Conservation (phyloP, 2,888 invertebrate species). For the Stenolophus ochropezus region DNA sequence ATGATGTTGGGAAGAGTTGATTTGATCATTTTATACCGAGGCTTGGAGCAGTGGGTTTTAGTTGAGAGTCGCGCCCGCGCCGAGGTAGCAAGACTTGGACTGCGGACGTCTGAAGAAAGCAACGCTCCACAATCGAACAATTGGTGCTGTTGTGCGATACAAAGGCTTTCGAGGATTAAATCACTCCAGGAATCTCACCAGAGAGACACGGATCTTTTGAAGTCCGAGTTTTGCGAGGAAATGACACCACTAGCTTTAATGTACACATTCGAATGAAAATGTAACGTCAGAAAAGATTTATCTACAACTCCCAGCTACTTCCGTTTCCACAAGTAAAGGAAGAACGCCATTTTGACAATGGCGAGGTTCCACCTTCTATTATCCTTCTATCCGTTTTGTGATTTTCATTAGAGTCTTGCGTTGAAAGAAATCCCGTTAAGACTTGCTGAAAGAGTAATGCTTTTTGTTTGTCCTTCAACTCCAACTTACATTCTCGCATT, state of each 20-base stretch:
- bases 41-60: neutral
- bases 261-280: slow-evolving; percentile 60
- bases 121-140: slow-evolving; percentile 48
- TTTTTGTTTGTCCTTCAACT: slow-evolving; percentile 54
- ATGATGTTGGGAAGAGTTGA: neutral
- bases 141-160: slow-evolving; percentile 51
- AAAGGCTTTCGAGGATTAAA: slow-evolving; percentile 50
- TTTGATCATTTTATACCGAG: neutral
- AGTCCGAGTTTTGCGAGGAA: slow-evolving; percentile 58
- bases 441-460: slow-evolving; percentile 62
- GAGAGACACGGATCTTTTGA: slow-evolving; percentile 56
- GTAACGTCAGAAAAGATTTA: slow-evolving; percentile 60
- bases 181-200: slow-evolving; percentile 41
- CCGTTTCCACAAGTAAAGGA: slow-evolving; percentile 50
- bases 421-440: slow-evolving; percentile 61
- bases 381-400: slow-evolving; percentile 62
- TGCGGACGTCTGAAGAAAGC: slow-evolving; percentile 4
- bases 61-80: too few species aligned
- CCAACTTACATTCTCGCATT: neutral
- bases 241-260: slow-evolving; percentile 59
- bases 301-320: slow-evolving; percentile 58
- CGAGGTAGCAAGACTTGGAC: too few species aligned
- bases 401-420: slow-evolving; percentile 64
- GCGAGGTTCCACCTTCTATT: slow-evolving; percentile 49
- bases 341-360: slow-evolving; percentile 55